Percentiles rank a stretch among this genome's conserved stretches.
These are phyloP conservation scores for Apotomis capreana DNA, from an alignment of 2,888 invertebrate genomes.

Conservation along the genomic window DNA sequence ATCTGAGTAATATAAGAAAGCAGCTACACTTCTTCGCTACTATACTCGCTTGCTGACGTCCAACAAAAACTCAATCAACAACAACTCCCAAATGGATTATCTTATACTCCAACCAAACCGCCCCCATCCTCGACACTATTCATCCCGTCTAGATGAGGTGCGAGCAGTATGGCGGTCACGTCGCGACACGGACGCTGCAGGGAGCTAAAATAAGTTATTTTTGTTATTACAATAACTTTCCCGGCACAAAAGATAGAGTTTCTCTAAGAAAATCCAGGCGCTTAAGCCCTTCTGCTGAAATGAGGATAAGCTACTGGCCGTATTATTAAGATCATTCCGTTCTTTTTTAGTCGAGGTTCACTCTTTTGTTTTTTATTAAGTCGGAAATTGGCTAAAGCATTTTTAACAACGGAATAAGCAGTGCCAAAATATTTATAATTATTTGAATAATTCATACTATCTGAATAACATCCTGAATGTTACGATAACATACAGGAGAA, in stretches of 20 bases:
- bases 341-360: not conserved
- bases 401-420: not conserved
- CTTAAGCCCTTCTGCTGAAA: not conserved
- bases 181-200: slow-evolving; percentile 3
- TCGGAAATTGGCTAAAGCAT: not conserved
- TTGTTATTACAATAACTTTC: slow-evolving; percentile 19
- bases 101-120: not conserved
- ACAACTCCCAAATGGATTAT: slow-evolving; percentile 5
- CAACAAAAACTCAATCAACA: not conserved
- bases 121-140: not conserved
- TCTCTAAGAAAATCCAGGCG: not conserved
- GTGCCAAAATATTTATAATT: too few relatives aligned
- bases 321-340: not conserved
- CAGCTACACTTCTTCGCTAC: too few relatives aligned
- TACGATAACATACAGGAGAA: too few relatives aligned
- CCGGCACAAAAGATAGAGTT: not conserved
- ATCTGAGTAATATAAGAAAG: too few relatives aligned
- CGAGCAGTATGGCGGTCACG: slow-evolving; percentile 20
- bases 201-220: slow-evolving; percentile 15
- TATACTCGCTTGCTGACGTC: not conserved
- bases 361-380: not conserved
- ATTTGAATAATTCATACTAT: too few relatives aligned
- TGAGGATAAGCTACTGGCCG: not conserved
- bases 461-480: too few relatives aligned
- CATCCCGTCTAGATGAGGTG: slow-evolving; percentile 6